phyloP scores from a whole-genome alignment of 1,140 invertebrate genomes.

The Maconellicoccus hirsutus region DNA sequence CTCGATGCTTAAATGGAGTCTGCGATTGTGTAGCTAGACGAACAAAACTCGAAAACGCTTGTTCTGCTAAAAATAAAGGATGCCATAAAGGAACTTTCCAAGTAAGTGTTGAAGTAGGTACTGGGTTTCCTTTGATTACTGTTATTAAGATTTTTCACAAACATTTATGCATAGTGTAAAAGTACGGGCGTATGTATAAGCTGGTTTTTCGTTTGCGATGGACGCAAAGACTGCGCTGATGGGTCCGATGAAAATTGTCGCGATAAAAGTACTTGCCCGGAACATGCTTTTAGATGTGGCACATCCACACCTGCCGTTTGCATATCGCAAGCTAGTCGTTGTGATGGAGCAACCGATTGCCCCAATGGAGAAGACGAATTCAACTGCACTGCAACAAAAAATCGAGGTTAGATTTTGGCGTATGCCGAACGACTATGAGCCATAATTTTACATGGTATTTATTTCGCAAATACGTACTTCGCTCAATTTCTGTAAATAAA shows the following conservation, averaged over 20 bases:
- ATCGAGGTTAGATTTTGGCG: slow-evolving; percentile 36
- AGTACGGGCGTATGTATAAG: slow-evolving; percentile 74
- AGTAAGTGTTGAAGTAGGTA: too few species aligned
- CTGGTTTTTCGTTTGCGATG: slow-evolving; percentile 86
- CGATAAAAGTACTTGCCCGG: slow-evolving; percentile 34
- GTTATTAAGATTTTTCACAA: too few species aligned
- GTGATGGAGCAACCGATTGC: slow-evolving; percentile 66
- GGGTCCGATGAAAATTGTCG: slow-evolving; percentile 67
- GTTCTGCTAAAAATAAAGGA: slow-evolving; percentile 56
- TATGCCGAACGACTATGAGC: neutral
- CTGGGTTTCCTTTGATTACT: too few species aligned
- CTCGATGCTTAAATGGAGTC: slow-evolving; percentile 58
- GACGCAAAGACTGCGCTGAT: slow-evolving; percentile 73
- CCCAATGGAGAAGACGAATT: slow-evolving; percentile 67
- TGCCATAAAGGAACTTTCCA: slow-evolving; percentile 75
- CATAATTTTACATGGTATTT: too few species aligned
- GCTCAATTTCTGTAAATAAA: too few species aligned
- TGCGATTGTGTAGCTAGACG: slow-evolving; percentile 59
- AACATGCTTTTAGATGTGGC: slow-evolving; percentile 51
- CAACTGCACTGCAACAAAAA: slow-evolving; percentile 49
- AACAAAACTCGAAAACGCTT: slow-evolving; percentile 39
- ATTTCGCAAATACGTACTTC: too few species aligned
- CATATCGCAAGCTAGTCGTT: slow-evolving; percentile 58
- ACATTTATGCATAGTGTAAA: slow-evolving; percentile 50
- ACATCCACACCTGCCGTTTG: slow-evolving; percentile 46